Evolutionary conservation across 2,797 vertebrate genomes (phyloP), one percentile per base, ranked within the genome.

Genomic region (Ctenopoma kingsleyae): DNA sequence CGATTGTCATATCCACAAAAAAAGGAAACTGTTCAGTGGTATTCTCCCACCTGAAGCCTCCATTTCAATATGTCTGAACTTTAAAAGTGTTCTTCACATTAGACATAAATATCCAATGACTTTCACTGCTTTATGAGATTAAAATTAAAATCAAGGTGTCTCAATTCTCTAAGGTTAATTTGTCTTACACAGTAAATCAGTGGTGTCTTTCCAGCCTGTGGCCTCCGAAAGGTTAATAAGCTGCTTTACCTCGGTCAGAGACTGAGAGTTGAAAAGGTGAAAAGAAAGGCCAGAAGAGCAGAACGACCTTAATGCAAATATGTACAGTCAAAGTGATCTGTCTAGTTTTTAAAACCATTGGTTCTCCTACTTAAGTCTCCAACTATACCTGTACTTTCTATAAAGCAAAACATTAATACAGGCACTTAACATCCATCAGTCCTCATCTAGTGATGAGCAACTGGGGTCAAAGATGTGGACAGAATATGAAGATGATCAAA

Each of bases 161-260:
- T 91, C 89, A 92, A 79, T 89, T 78, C 76, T 78, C 63, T 36
- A 57, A 87, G 91, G 90, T 93, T 92, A 92, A 93, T 92, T 91
- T 89, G 81, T 85, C 88, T 89, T 73, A 85, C 82, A 84, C 52
- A 57, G 67, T 69, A 56, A 53, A 63, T 83, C 76, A 77, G 81
- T 49, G 74, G 74, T 79, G 81, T 80, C 72, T 87, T 81, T 75
- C 88, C 71, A 81, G 88, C 90, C 90, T 70, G 75, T 91, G 91
- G 93, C 85, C 85, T 88, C 74, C 72, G 74, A 84, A 87, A 94
- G 92, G 93, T 94, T 94, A 94, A 95, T 93, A 91, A 94, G 90
- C 85, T 89, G 83, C 76, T 83, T 91, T 91, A 86, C 89, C 90
- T 84, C 74, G 66, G 66, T 60, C 63, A 57, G 51, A 71, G 55